phyloP scores from a whole-genome alignment of 2,113 vertebrate genomes.

The Genyomyrus donnyi region DNA sequence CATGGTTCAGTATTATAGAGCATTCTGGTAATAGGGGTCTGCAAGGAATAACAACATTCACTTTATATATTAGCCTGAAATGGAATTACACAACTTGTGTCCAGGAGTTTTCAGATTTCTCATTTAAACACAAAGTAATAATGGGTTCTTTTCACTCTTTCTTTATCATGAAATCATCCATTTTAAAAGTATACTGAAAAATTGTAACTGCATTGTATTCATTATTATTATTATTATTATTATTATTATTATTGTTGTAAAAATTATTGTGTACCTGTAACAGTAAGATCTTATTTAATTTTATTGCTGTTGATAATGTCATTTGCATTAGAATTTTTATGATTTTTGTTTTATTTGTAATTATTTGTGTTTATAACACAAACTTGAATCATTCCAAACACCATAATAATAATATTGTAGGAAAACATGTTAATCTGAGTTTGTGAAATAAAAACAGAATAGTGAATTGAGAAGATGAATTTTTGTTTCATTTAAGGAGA shows the following conservation, averaged over 20 bases:
- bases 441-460: not conserved
- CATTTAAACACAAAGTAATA: not conserved
- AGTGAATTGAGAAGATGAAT: not conserved
- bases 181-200: not conserved
- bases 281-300: not conserved
- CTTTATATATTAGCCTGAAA: not conserved
- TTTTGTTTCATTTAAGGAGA: not conserved
- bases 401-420: not conserved
- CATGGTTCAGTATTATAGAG: not conserved
- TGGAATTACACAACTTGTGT: not conserved
- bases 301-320: not conserved
- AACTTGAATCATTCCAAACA: not conserved
- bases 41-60: not conserved
- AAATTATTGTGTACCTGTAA: not conserved
- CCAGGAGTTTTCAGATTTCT: not conserved
- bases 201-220: not conserved
- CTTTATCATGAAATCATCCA: not conserved
- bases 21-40: not conserved
- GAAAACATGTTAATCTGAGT: not conserved
- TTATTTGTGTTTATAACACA: not conserved
- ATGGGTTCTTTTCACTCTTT: not conserved
- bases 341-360: not conserved
- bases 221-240: not conserved
- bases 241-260: not conserved
- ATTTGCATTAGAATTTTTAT: not conserved